phyloP scores from a whole-genome alignment of 2,113 vertebrate genomes.

The Hippocampus comes region DNA sequence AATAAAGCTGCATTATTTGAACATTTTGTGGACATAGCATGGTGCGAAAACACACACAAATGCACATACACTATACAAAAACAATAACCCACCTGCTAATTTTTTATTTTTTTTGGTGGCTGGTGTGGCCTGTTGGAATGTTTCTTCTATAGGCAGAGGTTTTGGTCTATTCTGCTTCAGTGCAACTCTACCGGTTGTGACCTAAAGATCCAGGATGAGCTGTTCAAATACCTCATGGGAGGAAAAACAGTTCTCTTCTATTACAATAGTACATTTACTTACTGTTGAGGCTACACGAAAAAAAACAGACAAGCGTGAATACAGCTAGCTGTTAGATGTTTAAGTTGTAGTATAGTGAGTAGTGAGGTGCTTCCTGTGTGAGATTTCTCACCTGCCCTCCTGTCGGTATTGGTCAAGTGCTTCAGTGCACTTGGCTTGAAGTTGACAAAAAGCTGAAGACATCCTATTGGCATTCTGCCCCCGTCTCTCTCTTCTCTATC shows the following conservation, averaged over 20 bases:
- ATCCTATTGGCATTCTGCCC: conserved; percentile 55
- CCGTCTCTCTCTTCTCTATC: conserved; percentile 35
- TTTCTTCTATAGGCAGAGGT: too few species aligned
- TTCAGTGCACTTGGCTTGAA: conserved; percentile 50
- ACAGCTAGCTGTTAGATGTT: not conserved
- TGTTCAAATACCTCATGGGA: not conserved
- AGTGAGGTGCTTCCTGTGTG: conserved; percentile 30
- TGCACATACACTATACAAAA: too few species aligned
- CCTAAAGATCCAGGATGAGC: not conserved
- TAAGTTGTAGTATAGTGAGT: not conserved
- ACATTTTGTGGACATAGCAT: too few species aligned
- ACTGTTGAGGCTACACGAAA: not conserved
- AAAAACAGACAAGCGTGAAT: not conserved
- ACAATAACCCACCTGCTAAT: too few species aligned
- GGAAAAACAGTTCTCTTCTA: not conserved
- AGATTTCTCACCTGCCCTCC: conserved; percentile 43
- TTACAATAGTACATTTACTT: not conserved
- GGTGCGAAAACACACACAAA: too few species aligned
- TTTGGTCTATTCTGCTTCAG: not conserved
- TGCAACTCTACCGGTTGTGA: not conserved
- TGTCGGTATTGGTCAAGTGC: conserved; percentile 41
- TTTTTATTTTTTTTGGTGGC: too few species aligned
- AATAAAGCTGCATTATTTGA: too few species aligned
- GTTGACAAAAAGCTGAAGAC: conserved; percentile 51
- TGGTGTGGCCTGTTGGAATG: too few species aligned